Conservation (phyloP, 2,797 vertebrate genomes). For the Danio albolineatus region DNA sequence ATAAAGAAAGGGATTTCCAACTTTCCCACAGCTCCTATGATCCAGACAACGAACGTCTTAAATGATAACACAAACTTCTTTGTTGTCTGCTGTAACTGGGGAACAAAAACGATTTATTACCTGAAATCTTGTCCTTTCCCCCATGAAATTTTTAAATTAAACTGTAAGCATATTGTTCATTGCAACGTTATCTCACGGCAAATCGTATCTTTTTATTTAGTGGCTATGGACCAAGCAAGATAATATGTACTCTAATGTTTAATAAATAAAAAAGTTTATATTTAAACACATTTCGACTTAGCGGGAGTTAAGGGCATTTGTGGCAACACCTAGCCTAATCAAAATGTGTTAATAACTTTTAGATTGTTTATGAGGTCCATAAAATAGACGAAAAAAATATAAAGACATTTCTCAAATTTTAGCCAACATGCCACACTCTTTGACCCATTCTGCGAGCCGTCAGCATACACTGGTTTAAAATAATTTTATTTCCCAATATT, state of each 20-base stretch:
- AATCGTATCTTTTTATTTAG: not conserved
- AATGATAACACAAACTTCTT: not conserved
- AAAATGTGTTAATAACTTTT: not conserved
- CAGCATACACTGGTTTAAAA: not conserved
- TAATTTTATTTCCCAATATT: not conserved
- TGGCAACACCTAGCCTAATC: not conserved
- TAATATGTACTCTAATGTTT: not conserved
- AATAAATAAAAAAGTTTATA: not conserved
- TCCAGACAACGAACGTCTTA: slow-evolving; percentile 1
- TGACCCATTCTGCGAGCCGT: not conserved
- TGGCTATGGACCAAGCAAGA: not conserved
- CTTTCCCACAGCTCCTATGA: slow-evolving; percentile 17
- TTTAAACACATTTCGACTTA: not conserved
- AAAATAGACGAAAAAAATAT: not conserved
- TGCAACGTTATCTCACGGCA: too few relatives aligned
- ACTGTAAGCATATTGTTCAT: not conserved
- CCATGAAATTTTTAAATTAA: not conserved
- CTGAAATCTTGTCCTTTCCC: not conserved
- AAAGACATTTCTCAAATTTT: too few relatives aligned
- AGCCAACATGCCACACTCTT: not conserved
- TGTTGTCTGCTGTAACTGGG: not conserved
- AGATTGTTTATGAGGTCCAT: not conserved
- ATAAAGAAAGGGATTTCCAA: slow-evolving; percentile 70
- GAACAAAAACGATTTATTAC: not conserved
- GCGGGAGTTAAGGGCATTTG: not conserved